Conservation (phyloP, 1,140 invertebrate genomes). For the Drosophila kikkawai region DNA sequence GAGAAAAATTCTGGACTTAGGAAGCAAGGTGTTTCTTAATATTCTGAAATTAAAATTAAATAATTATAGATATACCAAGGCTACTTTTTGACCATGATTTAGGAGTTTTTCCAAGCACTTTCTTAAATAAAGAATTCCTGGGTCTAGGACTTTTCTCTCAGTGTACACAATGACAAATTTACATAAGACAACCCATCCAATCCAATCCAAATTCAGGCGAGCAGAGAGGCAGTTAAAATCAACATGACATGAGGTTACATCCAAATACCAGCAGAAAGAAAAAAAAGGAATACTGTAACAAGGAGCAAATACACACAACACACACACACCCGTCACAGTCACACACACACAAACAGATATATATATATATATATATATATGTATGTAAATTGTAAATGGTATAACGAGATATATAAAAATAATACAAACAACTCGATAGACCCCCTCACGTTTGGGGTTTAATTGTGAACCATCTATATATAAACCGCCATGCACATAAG, state of each 20-base stretch:
- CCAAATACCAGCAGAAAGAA: conserved; percentile 5
- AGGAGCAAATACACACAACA: conserved; percentile 28
- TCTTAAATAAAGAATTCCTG: background rate
- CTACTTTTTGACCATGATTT: too few species aligned
- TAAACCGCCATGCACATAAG: conserved; percentile 40
- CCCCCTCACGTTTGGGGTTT: conserved; percentile 54
- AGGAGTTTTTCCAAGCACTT: background rate
- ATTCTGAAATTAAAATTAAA: background rate
- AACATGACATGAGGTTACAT: conserved; percentile 48
- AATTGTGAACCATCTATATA: conserved; percentile 54
- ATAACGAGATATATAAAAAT: conserved; percentile 38
- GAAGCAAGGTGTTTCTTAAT: background rate
- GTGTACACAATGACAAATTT: conserved; percentile 36
- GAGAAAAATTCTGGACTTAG: background rate
- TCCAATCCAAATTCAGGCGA: conserved; percentile 35
- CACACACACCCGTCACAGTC: conserved; percentile 8
- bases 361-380: conserved; percentile 32
- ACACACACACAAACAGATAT: conserved; percentile 12
- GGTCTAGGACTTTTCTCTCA: background rate
- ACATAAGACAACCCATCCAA: conserved; percentile 52
- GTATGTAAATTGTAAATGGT: conserved; percentile 67
- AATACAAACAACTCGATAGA: conserved; percentile 48
- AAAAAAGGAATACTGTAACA: conserved; percentile 1
- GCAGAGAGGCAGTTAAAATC: conserved; percentile 51
- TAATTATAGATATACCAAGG: too few species aligned